A percentile compares a stretch with the other conserved stretches of the same genome.
These are phyloP conservation scores for Gymnarchus niloticus DNA, from an alignment of 2,113 vertebrate species.

Conservation along the genomic window DNA sequence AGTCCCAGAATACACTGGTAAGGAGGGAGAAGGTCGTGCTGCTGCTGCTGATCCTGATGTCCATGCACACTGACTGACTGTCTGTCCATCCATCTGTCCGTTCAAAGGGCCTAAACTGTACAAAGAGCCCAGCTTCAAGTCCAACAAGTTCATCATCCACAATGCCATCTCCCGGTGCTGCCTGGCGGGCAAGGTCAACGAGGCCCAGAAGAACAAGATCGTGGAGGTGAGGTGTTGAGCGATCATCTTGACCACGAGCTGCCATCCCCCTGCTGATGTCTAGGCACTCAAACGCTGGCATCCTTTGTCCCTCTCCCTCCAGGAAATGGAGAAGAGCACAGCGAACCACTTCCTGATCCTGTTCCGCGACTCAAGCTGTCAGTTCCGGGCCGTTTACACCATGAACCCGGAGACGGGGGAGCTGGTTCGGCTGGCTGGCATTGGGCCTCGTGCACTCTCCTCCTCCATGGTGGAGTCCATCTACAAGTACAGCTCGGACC, in stretches of 20 bases:
- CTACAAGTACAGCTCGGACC: slow-evolving; percentile 90
- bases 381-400: slow-evolving; percentile 85
- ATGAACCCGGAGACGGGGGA: slow-evolving; percentile 78
- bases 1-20: slow-evolving; percentile 85
- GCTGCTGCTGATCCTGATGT: background rate
- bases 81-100: background rate
- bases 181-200: slow-evolving; percentile 86
- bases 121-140: slow-evolving; percentile 90
- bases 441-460: slow-evolving; percentile 69
- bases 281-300: background rate
- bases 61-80: background rate
- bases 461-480: slow-evolving; percentile 78
- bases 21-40: background rate
- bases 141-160: slow-evolving; percentile 90
- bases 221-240: slow-evolving; percentile 69
- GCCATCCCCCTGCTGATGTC: background rate
- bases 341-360: slow-evolving; percentile 91
- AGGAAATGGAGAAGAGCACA: slow-evolving; percentile 82
- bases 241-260: no score
- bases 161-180: slow-evolving; percentile 88
- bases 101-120: slow-evolving; percentile 80
- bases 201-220: slow-evolving; percentile 86
- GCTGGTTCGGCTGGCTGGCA: slow-evolving; percentile 72
- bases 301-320: background rate
- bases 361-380: slow-evolving; percentile 83